Evolutionary conservation across 2,797 vertebrate genomes (phyloP).

Genomic region (Enteromius fasciolatus): DNA sequence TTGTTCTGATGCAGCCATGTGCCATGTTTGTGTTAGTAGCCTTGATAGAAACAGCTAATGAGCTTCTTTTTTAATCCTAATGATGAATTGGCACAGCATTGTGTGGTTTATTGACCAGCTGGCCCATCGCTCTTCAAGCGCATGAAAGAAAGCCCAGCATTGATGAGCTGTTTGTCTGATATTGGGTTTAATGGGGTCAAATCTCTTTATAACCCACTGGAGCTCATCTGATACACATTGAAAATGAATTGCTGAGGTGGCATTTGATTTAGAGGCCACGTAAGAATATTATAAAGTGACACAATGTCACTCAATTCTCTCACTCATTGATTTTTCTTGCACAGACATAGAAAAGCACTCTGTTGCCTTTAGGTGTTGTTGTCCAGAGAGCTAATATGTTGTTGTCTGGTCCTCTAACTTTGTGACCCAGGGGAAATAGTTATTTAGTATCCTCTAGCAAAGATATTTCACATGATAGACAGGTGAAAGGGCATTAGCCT

Average conservation of each 20-base stretch:
- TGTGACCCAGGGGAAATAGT: conserved; percentile 46
- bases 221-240: conserved; percentile 48
- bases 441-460: conserved; percentile 44
- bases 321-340: conserved; percentile 48
- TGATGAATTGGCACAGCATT: conserved; percentile 68
- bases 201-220: conserved; percentile 52
- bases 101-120: conserved; percentile 57
- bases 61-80: conserved; percentile 67
- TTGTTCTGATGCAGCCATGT: conserved; percentile 72
- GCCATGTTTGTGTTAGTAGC: conserved; percentile 64
- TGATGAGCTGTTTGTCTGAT: conserved; percentile 61
- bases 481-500: conserved; percentile 45
- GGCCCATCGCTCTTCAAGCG: conserved; percentile 41
- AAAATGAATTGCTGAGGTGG: conserved; percentile 35
- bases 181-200: conserved; percentile 52
- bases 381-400: conserved; percentile 34
- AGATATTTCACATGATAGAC: conserved; percentile 63
- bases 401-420: conserved; percentile 22
- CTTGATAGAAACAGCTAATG: conserved; percentile 72
- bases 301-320: conserved; percentile 36
- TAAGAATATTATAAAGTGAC: conserved; percentile 42
- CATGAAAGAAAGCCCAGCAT: conserved; percentile 52
- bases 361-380: conserved; percentile 25
- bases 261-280: conserved; percentile 26
- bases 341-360: conserved; percentile 30